Evolutionary conservation across 1,140 invertebrate genomes (phyloP), one percentile per base, ranked within the genome.

Genomic region (Tigriopus japonicus): DNA sequence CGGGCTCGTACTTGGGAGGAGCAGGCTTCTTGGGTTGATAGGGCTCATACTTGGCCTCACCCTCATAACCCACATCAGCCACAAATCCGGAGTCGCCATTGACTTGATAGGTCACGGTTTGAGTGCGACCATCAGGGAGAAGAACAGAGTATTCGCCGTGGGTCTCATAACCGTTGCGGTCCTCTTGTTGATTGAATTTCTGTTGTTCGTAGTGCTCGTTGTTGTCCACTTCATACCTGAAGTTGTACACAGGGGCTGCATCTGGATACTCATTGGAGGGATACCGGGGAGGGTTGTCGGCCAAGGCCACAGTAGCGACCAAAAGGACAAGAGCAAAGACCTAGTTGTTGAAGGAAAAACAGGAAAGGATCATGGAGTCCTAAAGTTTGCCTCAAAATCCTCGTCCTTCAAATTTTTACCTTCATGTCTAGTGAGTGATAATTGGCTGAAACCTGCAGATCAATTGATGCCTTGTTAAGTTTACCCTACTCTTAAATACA

Each of bases 131-230:
- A 74, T 89, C 86, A 56, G 86, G 86, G 66, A 89, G 76, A 42
- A 86, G 72, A 66, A 88, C 86, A 73, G 85, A 81, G 76, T 87
- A 90, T 69, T 82, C 78, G 68, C 86, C 86, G 68, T 79, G 80
- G 62, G 85, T 80, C 49, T 78, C 74, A 70, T 87, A 83, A 52
- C 84, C 85, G 70, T 87, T 81, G 62, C 85, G 77, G 67, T 78
- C 79, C 73, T 89, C 86, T 67, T 78, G 80, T 72, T 87, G 86
- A 65, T 84, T 83, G 70, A 86, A 87, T 67, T 83, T 79, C 66
- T 79, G 80, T 67, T 83, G 82, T 66, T 78, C 78, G 72, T 83
- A 78, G 53, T 78, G 75, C 69, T 86, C 84, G 66, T 84, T 81
- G 60, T 87, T 84, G 72, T 86, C 80, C 71, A 86, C 88, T 68